phyloP scores from a whole-genome alignment of 2,888 invertebrate species.

The Neoitamus cyanurus region DNA sequence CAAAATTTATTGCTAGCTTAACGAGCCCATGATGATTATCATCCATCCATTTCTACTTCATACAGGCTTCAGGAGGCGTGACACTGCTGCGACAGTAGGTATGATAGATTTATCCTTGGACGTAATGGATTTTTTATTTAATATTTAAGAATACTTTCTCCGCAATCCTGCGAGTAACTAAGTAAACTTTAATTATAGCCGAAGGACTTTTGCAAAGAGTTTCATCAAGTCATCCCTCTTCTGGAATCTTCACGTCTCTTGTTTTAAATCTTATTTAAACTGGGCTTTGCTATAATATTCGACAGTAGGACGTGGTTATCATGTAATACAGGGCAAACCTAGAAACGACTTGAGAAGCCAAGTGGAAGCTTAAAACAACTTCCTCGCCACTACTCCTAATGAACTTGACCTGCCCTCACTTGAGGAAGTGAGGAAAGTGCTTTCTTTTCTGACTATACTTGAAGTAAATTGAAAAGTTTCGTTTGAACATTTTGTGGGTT shows the following conservation, averaged over 20 bases:
- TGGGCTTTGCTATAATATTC: background rate
- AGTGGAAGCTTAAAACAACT: background rate
- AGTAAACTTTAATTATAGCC: background rate
- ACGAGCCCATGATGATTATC: background rate
- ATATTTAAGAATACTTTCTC: background rate
- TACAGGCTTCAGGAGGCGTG: background rate
- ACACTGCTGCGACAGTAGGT: background rate
- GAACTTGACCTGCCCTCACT: background rate
- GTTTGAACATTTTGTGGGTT: background rate
- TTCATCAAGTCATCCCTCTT: background rate
- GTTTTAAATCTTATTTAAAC: background rate
- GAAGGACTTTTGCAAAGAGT: background rate
- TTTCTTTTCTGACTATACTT: background rate
- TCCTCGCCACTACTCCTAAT: background rate
- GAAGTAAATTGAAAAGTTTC: background rate
- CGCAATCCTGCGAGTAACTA: background rate
- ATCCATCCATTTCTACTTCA: background rate
- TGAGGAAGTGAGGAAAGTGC: background rate
- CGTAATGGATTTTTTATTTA: background rate
- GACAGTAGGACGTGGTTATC: background rate
- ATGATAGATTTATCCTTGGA: background rate
- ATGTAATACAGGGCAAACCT: background rate
- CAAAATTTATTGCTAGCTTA: background rate
- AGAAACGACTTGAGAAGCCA: background rate
- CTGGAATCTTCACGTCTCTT: background rate